Evolutionary conservation across 1,140 invertebrate genomes (phyloP), one percentile per base, ranked within the genome.

Genomic region (Procambarus virginalis): DNA sequence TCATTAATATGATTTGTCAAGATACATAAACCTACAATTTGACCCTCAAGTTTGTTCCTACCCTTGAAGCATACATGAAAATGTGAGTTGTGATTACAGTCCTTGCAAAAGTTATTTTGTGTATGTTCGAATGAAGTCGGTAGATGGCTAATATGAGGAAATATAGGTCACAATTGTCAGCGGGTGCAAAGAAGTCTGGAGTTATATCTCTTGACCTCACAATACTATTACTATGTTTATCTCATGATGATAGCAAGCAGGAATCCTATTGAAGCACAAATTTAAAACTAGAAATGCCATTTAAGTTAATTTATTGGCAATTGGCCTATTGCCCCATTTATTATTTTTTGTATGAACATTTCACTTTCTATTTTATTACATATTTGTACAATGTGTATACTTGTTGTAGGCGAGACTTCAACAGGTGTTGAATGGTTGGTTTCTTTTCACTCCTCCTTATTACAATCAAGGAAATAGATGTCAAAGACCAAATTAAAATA

Each of bases 201-300:
- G 68, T 73, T 73, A 34, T 73, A 73, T n/a, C 34, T n/a, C 68
- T 73, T 73, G 68, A 73, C 68, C 68, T 73, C 68, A 73, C 68
- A 34, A 34, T 34, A 64, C 4, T 34, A 9, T 73, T 73, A 34
- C 64, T n/a, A 17, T 34, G 22, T 73, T 73, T 73, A 34, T 73
- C 68, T 34, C 68, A 4, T 73, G 22, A 34, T 20, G 20, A 34
- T 34, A 73, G 22, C 68, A 22, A 73, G 68, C 68, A 73, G 68
- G 68, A 64, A 64, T 64, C 60, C 60, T 64, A 64, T 64, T 64
- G 60, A 34, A 81, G 79, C 79, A 81, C 79, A 81, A 81, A 81
- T 51, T 81, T 60, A 81, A 60, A 22, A 60, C n/a, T n/a, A 58
- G 51, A 60, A 55, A 60, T 51, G 49, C 79, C 49, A 55, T 3